phyloP scores from a whole-genome alignment of 2,888 invertebrate genomes.

The Perithous albicinctus region DNA sequence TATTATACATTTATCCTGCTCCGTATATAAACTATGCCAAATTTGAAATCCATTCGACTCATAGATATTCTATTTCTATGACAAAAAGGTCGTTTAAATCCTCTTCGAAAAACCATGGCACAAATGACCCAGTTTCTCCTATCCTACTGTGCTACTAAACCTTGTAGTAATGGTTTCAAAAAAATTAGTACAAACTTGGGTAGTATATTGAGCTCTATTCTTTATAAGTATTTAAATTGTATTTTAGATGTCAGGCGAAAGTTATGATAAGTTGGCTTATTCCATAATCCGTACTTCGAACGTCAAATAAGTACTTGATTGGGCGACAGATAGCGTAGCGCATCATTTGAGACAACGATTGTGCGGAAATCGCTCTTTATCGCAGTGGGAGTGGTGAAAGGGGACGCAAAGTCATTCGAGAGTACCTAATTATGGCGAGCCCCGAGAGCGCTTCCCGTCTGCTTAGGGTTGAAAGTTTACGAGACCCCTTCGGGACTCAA shows the following conservation, averaged over 20 bases:
- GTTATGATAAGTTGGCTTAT: not conserved
- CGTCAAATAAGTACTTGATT: constrained; percentile 2
- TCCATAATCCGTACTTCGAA: constrained; percentile 9
- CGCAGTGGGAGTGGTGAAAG: constrained; percentile 27
- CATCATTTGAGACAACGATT: constrained; percentile 55
- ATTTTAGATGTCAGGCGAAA: constrained; percentile 8
- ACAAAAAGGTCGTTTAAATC: too few relatives aligned
- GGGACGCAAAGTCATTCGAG: constrained; percentile 58
- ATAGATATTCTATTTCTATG: too few relatives aligned
- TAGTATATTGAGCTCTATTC: too few relatives aligned
- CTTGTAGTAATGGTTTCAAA: too few relatives aligned
- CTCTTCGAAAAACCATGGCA: too few relatives aligned
- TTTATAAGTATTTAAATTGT: not conserved
- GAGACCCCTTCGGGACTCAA: constrained; percentile 59
- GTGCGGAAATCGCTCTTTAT: constrained; percentile 60
- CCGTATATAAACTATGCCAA: too few relatives aligned
- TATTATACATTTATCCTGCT: too few relatives aligned
- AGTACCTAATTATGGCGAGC: constrained; percentile 69
- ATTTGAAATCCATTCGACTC: too few relatives aligned
- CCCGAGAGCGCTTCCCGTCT: constrained; percentile 55
- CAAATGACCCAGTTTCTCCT: too few relatives aligned
- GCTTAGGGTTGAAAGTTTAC: constrained; percentile 67
- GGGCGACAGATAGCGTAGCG: constrained; percentile 23
- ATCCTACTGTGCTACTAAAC: too few relatives aligned
- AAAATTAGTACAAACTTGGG: too few relatives aligned